These are phyloP conservation scores for Steatornis caripensis DNA, from an alignment of 2,113 vertebrate species.

Conservation along the genomic window DNA sequence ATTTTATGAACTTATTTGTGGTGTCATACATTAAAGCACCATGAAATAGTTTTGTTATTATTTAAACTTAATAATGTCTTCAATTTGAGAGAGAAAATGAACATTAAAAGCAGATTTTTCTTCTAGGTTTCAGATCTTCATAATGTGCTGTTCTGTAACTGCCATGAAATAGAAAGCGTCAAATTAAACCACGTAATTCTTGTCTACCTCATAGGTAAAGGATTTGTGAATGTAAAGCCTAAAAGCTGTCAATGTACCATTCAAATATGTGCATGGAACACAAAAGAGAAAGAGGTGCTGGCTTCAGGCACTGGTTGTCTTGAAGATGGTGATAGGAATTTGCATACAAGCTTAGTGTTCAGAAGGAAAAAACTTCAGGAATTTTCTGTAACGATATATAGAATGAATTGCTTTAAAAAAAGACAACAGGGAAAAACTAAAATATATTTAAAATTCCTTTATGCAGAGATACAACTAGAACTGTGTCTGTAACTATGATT, in stretches of 20 bases:
- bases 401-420: background rate
- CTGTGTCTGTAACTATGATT: background rate
- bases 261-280: background rate
- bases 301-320: background rate
- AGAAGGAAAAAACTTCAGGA: background rate
- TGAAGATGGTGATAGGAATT: background rate
- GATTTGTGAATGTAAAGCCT: background rate
- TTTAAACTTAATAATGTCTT: background rate
- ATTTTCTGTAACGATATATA: background rate
- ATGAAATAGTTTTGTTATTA: background rate
- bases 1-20: background rate
- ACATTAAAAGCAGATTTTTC: background rate
- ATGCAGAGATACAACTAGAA: background rate
- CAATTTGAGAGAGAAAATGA: background rate
- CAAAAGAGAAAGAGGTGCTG: background rate
- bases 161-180: background rate
- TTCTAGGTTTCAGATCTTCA: background rate
- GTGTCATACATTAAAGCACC: background rate
- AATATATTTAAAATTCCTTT: background rate
- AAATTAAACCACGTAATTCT: background rate
- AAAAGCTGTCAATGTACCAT: background rate
- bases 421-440: background rate
- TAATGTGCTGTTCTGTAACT: background rate
- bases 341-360: background rate
- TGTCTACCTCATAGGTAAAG: background rate